These are phyloP conservation scores for Tragelaphus buxtoni DNA, from an alignment of 2,113 vertebrate species.

Conservation along the genomic window DNA sequence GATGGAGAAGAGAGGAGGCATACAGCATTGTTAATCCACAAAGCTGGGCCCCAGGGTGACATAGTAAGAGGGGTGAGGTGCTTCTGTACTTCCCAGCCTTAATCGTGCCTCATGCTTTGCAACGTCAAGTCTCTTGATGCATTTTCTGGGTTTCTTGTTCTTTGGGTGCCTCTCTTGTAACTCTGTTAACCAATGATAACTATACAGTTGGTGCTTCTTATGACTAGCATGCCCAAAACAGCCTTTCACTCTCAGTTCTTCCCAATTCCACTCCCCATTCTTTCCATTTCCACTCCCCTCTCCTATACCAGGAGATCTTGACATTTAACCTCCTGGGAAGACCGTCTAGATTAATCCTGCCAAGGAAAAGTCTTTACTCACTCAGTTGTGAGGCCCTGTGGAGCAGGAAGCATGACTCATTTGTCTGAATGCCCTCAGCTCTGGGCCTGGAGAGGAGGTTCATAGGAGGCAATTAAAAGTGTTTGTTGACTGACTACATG, in stretches of 20 bases:
- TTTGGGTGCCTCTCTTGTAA: not conserved
- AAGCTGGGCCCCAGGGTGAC: not conserved
- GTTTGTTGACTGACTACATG: not conserved
- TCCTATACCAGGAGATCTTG: not conserved
- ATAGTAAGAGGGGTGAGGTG: not conserved
- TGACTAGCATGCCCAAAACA: not conserved
- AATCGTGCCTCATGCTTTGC: rapidly evolving
- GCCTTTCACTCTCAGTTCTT: not conserved
- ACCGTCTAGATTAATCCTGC: not conserved
- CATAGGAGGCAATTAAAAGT: not conserved
- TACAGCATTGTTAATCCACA: rapidly evolving
- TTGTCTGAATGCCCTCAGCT: not conserved
- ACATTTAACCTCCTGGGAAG: not conserved
- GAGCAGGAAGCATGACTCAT: not conserved
- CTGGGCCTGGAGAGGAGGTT: not conserved
- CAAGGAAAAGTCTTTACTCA: not conserved
- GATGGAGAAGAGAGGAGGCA: not conserved
- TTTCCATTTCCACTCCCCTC: not conserved
- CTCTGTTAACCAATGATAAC: not conserved
- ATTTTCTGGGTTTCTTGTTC: not conserved
- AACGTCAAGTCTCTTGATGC: not conserved
- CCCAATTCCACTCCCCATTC: not conserved
- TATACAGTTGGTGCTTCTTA: not conserved
- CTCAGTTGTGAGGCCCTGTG: not conserved
- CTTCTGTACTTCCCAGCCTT: not conserved